Conservation (phyloP, 2,888 invertebrate species). For the Smittia sp. region DNA sequence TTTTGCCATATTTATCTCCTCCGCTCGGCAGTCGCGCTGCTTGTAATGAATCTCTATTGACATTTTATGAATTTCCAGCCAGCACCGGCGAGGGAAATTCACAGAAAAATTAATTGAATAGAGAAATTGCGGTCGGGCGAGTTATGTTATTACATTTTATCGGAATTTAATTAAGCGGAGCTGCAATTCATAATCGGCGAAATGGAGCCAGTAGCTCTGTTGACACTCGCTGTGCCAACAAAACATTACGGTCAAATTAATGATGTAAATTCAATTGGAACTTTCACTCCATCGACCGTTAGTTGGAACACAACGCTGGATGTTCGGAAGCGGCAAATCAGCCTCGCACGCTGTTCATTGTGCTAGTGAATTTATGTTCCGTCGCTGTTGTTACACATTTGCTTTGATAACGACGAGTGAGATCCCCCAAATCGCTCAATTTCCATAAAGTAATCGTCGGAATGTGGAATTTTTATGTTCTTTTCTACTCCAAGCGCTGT, state of each 20-base stretch:
- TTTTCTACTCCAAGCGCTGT: background rate
- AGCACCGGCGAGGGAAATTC: constrained; percentile 1
- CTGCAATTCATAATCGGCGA: background rate
- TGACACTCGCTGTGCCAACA: no score
- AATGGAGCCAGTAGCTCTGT: background rate
- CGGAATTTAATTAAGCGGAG: constrained; percentile 25
- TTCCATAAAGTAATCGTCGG: constrained; percentile 31
- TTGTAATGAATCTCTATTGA: background rate
- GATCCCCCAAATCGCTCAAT: constrained; percentile 23
- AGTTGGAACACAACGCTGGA: no score
- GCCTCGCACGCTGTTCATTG: background rate
- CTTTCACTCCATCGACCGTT: no score
- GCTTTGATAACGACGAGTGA: background rate
- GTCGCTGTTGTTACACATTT: background rate
- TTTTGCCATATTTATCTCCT: constrained; percentile 14
- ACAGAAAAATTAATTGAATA: constrained; percentile 31
- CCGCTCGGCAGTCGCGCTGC: background rate
- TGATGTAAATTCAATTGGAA: no score
- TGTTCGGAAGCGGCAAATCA: background rate
- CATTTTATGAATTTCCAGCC: constrained; percentile 4
- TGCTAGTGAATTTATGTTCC: background rate
- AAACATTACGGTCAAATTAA: no score
- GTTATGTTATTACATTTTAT: constrained; percentile 29
- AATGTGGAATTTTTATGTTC: constrained; percentile 34
- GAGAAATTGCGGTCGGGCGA: constrained; percentile 6